Evolutionary conservation across 2,888 invertebrate species (phyloP).

Genomic region (Neuroscelio doddi): DNA sequence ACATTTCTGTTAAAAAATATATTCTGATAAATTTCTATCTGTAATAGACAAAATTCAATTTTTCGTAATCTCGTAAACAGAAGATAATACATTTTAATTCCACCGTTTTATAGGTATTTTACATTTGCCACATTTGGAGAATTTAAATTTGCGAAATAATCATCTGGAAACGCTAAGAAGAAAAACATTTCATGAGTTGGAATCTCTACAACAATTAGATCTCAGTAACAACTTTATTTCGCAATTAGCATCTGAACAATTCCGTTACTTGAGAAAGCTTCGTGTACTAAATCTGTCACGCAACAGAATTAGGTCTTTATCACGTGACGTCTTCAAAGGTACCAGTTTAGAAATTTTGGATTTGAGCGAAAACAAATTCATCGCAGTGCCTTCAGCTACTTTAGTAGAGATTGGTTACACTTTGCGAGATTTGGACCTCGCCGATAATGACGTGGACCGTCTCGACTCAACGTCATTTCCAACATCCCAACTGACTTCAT

Average conservation of each 20-base stretch:
- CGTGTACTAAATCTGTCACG: conserved; percentile 82
- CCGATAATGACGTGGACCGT: conserved; percentile 87
- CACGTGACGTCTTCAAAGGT: conserved; percentile 85
- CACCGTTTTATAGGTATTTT: conserved; percentile 78
- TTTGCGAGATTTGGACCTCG: conserved; percentile 83
- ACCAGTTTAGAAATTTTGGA: conserved; percentile 87
- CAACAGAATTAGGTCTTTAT: conserved; percentile 82
- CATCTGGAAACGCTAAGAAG: conserved; percentile 81
- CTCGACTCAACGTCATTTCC: conserved; percentile 91
- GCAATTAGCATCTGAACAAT: conserved; percentile 86
- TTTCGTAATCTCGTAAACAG: too few relatives aligned
- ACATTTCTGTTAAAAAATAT: too few relatives aligned
- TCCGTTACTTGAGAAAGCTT: conserved; percentile 83
- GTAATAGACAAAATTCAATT: too few relatives aligned
- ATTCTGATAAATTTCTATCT: too few relatives aligned
- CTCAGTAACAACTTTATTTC: conserved; percentile 84
- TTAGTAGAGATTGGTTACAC: conserved; percentile 87
- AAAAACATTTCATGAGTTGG: conserved; percentile 84
- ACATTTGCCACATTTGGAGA: conserved; percentile 77
- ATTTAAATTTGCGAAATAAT: conserved; percentile 83
- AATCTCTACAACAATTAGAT: conserved; percentile 84
- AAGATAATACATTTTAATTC: conserved; percentile 13
- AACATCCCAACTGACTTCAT: conserved; percentile 83
- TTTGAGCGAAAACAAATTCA: conserved; percentile 84
- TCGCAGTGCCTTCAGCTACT: conserved; percentile 85